These are phyloP conservation scores for Tillus elongatus DNA, from an alignment of 2,888 invertebrate genomes.

Conservation along the genomic window DNA sequence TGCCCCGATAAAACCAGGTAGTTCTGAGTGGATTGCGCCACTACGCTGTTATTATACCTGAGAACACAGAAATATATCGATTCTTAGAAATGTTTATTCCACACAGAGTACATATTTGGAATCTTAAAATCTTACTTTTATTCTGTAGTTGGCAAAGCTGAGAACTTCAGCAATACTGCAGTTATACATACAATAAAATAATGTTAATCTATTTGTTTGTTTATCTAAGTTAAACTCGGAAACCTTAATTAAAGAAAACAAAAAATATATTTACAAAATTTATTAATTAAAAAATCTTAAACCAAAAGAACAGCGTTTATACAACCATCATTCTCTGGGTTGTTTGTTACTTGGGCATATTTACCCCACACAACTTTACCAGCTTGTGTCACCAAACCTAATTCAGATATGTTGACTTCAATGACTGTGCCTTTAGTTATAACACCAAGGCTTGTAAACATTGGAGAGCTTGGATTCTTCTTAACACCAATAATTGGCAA, in stretches of 20 bases:
- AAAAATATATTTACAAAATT: conserved; percentile 17
- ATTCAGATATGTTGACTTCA: conserved; percentile 96
- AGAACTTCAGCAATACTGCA: conserved; percentile 10
- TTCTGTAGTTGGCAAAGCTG: no score
- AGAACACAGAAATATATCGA: no score
- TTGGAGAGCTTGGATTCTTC: conserved; percentile 94
- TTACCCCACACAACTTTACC: conserved; percentile 99
- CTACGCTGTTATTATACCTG: no score
- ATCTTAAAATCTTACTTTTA: no score
- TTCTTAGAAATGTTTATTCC: no score
- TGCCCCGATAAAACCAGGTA: no score
- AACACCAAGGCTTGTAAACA: conserved; percentile 95
- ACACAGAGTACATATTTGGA: no score
- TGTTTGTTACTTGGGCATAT: conserved; percentile 98
- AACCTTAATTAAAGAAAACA: conserved; percentile 15
- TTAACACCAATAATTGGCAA: conserved; percentile 98
- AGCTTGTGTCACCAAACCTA: conserved; percentile 96
- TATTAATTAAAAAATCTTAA: no score
- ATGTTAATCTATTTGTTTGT: no score
- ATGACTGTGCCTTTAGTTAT: conserved; percentile 98
- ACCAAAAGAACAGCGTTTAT: conserved; percentile 97
- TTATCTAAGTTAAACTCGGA: no score
- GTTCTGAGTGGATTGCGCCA: no score
- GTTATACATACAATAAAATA: no score
- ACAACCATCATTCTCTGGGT: conserved; percentile 99